Evolutionary conservation across 2,888 invertebrate genomes (phyloP).

Genomic region (Hipparchia semele): DNA sequence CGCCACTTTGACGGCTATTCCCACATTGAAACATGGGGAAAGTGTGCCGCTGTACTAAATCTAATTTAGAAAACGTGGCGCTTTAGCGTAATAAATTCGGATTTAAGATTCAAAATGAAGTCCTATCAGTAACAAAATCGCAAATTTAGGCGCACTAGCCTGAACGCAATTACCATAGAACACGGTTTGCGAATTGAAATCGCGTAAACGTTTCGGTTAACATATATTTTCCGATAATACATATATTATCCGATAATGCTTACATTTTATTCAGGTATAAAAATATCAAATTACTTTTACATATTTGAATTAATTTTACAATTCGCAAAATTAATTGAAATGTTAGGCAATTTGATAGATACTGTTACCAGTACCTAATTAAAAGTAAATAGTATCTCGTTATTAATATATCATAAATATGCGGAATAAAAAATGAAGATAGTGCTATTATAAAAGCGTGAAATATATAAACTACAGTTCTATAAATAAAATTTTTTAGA

Average conservation of each 20-base stretch:
- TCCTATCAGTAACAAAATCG: conserved; percentile 17
- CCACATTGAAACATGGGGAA: conserved; percentile 57
- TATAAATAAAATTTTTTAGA: no score
- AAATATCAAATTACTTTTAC: not conserved
- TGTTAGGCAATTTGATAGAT: no score
- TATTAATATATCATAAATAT: no score
- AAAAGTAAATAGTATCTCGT: no score
- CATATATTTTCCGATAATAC: not conserved
- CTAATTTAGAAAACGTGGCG: conserved; percentile 56
- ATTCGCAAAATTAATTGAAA: no score
- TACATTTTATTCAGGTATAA: not conserved
- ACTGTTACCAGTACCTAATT: no score
- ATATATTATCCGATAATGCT: not conserved
- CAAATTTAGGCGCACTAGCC: conserved; percentile 2
- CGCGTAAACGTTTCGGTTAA: not conserved
- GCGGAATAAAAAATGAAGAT: no score
- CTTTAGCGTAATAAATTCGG: conserved; percentile 35
- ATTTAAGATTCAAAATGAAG: conserved; percentile 29
- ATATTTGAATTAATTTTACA: no score
- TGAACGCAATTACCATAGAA: conserved; percentile 6
- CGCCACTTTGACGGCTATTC: conserved; percentile 61
- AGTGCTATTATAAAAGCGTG: no score
- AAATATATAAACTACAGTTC: no score
- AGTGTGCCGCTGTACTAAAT: conserved; percentile 67
- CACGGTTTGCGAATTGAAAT: conserved; percentile 1